Evolutionary conservation across 1,140 invertebrate genomes (phyloP).

Genomic region (Formica exsecta): DNA sequence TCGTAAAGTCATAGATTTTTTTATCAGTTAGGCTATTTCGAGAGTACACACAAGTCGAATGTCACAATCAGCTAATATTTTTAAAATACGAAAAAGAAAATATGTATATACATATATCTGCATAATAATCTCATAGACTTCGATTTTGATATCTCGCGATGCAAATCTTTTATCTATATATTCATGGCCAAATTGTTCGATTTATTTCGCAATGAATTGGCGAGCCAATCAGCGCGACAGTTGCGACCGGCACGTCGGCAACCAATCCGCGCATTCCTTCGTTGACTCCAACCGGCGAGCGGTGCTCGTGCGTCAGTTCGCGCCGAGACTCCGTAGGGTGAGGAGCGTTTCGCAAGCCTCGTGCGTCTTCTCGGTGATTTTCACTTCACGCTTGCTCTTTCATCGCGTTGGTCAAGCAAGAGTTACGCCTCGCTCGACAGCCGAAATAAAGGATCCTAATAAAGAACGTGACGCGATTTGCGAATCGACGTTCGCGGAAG

Average conservation of each 20-base stretch:
- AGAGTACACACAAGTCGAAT: neutral
- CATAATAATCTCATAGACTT: slow-evolving; percentile 25
- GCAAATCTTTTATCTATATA: slow-evolving; percentile 20
- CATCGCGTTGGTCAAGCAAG: neutral
- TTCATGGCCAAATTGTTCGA: neutral
- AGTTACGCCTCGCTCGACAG: neutral
- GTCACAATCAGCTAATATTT: neutral
- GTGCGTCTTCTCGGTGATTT: neutral
- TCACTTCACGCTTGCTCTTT: neutral
- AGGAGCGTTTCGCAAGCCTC: neutral
- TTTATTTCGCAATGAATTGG: neutral
- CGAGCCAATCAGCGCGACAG: neutral
- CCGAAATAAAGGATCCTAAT: neutral
- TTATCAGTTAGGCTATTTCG: neutral
- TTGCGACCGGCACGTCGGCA: neutral
- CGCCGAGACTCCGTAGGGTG: slow-evolving; percentile 36
- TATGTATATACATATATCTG: no score
- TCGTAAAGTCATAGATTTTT: neutral
- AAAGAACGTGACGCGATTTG: slow-evolving; percentile 29
- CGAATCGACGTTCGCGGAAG: slow-evolving; percentile 14
- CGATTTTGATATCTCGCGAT: neutral
- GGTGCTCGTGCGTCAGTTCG: slow-evolving; percentile 58
- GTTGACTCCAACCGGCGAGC: slow-evolving; percentile 5
- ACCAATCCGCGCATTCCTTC: slow-evolving; percentile 56
- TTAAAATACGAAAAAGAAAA: neutral